phyloP scores from a whole-genome alignment of 2,113 vertebrate species.

The Cinclus mexicanus region DNA sequence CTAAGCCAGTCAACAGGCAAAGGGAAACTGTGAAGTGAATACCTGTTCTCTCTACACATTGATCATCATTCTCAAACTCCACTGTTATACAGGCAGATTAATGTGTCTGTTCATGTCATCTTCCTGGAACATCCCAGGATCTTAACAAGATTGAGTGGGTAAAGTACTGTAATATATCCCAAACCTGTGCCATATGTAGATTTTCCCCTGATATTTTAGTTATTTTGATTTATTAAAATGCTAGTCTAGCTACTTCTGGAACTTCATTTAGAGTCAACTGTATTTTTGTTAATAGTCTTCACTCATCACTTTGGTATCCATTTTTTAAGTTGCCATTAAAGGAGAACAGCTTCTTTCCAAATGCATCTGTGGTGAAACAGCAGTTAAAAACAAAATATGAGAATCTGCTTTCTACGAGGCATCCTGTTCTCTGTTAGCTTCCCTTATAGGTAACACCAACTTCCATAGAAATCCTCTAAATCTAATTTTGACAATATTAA shows the following conservation, averaged over 20 bases:
- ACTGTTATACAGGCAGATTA: neutral
- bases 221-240: neutral
- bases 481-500: neutral
- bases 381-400: neutral
- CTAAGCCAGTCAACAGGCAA: neutral
- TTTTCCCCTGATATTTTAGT: neutral
- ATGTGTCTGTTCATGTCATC: neutral
- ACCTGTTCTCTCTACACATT: neutral
- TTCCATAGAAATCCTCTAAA: neutral
- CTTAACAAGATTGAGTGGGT: neutral
- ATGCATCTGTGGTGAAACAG: neutral
- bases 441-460: neutral
- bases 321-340: neutral
- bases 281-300: neutral
- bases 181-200: neutral
- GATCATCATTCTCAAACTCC: neutral
- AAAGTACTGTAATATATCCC: neutral
- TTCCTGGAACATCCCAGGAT: neutral
- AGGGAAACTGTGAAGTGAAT: neutral
- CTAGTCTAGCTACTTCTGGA: neutral
- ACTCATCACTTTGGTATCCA: neutral
- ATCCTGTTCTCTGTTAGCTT: neutral
- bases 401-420: neutral
- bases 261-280: neutral
- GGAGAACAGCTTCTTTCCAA: neutral